Conservation (phyloP, 2,888 invertebrate species). For the Eugnorisma glareosa region DNA sequence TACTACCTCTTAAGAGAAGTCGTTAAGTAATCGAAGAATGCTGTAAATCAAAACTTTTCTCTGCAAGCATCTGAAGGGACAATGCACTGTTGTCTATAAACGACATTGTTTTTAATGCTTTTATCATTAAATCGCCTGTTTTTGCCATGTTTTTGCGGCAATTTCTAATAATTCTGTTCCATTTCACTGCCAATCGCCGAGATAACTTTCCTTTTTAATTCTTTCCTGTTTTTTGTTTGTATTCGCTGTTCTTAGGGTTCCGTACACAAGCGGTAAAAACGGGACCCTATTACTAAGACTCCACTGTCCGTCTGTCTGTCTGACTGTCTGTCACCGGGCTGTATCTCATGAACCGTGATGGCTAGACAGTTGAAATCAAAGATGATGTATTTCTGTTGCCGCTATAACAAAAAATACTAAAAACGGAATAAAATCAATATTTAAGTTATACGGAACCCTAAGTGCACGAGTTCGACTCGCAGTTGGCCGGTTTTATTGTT, state of each 20-base stretch:
- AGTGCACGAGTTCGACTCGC: too few species aligned
- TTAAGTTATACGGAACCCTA: too few species aligned
- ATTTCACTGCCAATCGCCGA: conserved; percentile 39
- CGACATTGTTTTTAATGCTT: conserved; percentile 30
- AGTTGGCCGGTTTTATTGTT: too few species aligned
- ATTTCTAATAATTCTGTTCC: conserved; percentile 44
- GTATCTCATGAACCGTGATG: too few species aligned
- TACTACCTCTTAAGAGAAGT: neutral
- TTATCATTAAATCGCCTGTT: conserved; percentile 31
- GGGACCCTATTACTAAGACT: too few species aligned
- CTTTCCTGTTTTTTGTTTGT: conserved; percentile 38
- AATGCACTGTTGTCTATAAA: conserved; percentile 20
- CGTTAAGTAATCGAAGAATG: conserved; percentile 2
- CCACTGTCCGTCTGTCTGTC: too few species aligned
- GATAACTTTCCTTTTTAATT: conserved; percentile 51
- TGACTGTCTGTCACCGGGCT: too few species aligned
- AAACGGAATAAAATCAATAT: too few species aligned
- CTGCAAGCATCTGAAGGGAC: conserved; percentile 17
- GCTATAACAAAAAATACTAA: too few species aligned
- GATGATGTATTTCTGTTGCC: too few species aligned
- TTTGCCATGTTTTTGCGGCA: conserved; percentile 12
- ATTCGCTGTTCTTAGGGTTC: conserved; percentile 41
- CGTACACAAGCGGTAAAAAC: too few species aligned
- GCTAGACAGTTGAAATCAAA: too few species aligned
- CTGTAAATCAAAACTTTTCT: conserved; percentile 32